phyloP scores from a whole-genome alignment of 2,113 vertebrate genomes.

The Sminthopsis crassicaudata region DNA sequence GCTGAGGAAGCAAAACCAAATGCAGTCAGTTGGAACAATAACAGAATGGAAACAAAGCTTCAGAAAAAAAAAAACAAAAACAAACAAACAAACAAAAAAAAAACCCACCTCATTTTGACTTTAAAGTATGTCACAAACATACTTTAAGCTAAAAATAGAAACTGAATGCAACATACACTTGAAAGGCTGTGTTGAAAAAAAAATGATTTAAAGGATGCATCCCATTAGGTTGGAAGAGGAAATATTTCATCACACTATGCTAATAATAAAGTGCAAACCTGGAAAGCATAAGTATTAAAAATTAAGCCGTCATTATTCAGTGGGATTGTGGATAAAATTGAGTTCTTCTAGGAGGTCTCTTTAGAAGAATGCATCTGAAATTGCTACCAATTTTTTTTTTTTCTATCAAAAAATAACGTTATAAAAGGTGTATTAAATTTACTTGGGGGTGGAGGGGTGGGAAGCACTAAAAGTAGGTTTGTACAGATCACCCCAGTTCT shows the following conservation, averaged over 20 bases:
- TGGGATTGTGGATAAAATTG: conserved; percentile 40
- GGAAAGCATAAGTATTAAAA: conserved; percentile 59
- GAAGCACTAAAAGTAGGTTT: conserved; percentile 13
- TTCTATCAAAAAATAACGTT: neutral
- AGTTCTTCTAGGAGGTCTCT: conserved; percentile 55
- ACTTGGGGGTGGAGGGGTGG: conserved; percentile 29
- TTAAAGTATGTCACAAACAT: conserved; percentile 47
- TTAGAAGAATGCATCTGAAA: conserved; percentile 43
- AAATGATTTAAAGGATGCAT: conserved; percentile 35
- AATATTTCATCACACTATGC: conserved; percentile 45
- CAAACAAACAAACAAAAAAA: no score
- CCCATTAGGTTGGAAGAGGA: conserved; percentile 32
- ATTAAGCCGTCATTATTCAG: conserved; percentile 47
- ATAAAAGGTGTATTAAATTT: conserved; percentile 42
- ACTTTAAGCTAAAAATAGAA: conserved; percentile 41
- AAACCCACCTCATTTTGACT: neutral
- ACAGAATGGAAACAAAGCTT: conserved; percentile 49
- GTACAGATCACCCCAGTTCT: neutral
- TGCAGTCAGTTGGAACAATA: conserved; percentile 47
- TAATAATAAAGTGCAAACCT: conserved; percentile 54
- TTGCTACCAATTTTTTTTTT: conserved; percentile 17
- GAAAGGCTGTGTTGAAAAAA: conserved; percentile 62
- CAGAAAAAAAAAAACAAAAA: neutral
- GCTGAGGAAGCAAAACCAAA: conserved; percentile 66
- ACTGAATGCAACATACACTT: conserved; percentile 38